Base-by-base conservation (phyloP, 2,888 invertebrate genomes). In the Apoda limacodes region DNA sequence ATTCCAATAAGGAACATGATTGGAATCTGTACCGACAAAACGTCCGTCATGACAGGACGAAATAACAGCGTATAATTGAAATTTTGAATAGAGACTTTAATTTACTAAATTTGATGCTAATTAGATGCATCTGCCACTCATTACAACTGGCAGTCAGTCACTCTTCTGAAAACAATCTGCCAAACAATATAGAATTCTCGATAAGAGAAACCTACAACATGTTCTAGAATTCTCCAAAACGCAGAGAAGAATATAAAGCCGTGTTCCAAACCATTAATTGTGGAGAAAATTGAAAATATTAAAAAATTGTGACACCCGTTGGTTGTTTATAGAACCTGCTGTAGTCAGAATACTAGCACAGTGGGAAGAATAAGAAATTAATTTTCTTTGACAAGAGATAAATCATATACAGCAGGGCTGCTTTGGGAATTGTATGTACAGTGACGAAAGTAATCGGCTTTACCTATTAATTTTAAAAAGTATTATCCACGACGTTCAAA, bases 11-110 rank as follows among this genome's bases (percentile, higher is more conserved):
- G 28, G 7, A n/a, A 37, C 13, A 28, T 37, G 33, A 25, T 36
- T 22, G 40, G 40, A 3, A 45, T 50, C 5, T 52, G 52, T 2
- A 48, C 51, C 4, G 51, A 52, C 22, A 55, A 55, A 30, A 52
- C 51, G 6, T 33, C 45, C 5, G 47, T 46, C 2, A 50, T 52
- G 54, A 44, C 36, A 14, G 52, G 50, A 2, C 29, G 35, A 2
- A 47, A 48, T 28, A 45, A 48, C 27, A 45, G 49, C 19, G 42
- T 52, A 3, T 35, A 44, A n/a, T n/a, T 27, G 28, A 22, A 15
- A 25, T 39, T 9, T 25, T 53, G 9, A 45, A 46, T 40, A 25
- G 30, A 19, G 34, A 40, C 23, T 17, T 27, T 24, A 31, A 28
- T 7, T 7, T n/a, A 9, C 4, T 9, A 7, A 21, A 36, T 36